Percentiles rank a stretch among this genome's conserved stretches.
phyloP scores from a whole-genome alignment of 2,888 invertebrate genomes.

The Heliconius ismenius region DNA sequence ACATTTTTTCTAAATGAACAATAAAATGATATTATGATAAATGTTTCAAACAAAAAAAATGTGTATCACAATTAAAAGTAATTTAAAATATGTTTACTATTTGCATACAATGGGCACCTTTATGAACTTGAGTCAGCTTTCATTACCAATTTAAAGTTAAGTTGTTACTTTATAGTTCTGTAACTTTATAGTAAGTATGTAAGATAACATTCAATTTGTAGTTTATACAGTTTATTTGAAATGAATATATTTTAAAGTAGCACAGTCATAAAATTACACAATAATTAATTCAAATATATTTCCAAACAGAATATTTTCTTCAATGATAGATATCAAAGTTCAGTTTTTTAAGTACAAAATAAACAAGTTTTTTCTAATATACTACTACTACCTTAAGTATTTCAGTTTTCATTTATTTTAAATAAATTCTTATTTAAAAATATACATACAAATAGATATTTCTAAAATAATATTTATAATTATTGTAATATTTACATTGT shows the following conservation, averaged over 20 bases:
- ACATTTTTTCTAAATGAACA: background rate
- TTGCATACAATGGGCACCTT: slow-evolving; percentile 10
- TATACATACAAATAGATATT: no score
- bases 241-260: background rate
- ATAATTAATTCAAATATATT: background rate
- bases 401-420: no score
- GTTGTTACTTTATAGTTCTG: background rate
- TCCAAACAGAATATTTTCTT: background rate
- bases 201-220: background rate
- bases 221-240: background rate
- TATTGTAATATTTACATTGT: no score
- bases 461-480: no score
- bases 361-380: no score
- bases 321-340: background rate
- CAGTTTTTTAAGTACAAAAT: background rate
- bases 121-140: slow-evolving; percentile 16
- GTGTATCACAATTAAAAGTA: background rate
- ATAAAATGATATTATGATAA: background rate
- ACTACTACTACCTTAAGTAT: no score
- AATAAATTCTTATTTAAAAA: no score
- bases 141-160: slow-evolving; percentile 23
- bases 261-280: background rate
- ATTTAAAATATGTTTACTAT: background rate
- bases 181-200: background rate
- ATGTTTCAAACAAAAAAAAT: background rate